Base-by-base conservation (phyloP, 2,113 vertebrate species). In the Crotalus viridis region DNA sequence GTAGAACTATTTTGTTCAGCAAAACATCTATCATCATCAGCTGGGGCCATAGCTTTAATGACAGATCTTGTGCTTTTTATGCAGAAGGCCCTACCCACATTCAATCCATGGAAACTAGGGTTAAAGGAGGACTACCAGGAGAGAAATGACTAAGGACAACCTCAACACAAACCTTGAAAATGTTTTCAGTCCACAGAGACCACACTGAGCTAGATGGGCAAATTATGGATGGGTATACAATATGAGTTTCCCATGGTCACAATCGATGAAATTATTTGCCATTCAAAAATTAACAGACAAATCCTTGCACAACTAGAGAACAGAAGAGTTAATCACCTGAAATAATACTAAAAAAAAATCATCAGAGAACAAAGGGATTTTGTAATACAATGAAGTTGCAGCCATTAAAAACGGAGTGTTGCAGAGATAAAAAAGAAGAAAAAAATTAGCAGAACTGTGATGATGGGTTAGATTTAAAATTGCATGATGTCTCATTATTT, bases 331-430 rank as follows among this genome's bases (percentile, higher is more conserved):
- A 1, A 57, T 64, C 69, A 33, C n/a, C 56, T 15, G 0, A 52
- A 95, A 28, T 0, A 22, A 33, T 33, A 74, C n/a, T 85, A 39
- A 22, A 43, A 69, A 2, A 0, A 0, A 1, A 0, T 21, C 9
- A 26, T 48, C 26, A 8, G 48, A 33, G 33, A 88, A 89, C 1
- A 86, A 89, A 94, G 61, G 5, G 39, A 54, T 2, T 43, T 90
- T 51, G 54, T 0, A 0, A 24, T 43, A 21, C 51, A 43, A 90
- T 0, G 0, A 74, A 92, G 15, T 13, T 10, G 8, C 1, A 0
- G 5, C 22, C 24, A 22, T 4, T 0, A 0, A 55, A 3, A 39
- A 0, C 0, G 0, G n/a, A 90, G 5, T 24, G 12, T 1, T 2
- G 57, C 7, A 19, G 17, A 17, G 57, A 88, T 24, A 0, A 19